phyloP scores from a whole-genome alignment of 2,113 vertebrate species.

The Crotophaga sulcirostris region DNA sequence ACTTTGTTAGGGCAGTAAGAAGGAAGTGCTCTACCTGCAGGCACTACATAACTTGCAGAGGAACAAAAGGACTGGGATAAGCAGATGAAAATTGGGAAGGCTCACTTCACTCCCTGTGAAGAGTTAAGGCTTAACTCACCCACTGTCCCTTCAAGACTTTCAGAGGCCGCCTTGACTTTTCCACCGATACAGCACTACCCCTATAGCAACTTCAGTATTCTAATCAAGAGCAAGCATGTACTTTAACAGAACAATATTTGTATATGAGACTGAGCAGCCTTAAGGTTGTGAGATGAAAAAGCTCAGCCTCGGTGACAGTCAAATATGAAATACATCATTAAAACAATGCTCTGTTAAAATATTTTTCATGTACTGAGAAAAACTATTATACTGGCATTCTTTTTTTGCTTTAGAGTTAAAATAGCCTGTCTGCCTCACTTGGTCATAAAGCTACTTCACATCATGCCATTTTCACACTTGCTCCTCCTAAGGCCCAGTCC shows the following conservation, averaged over 20 bases:
- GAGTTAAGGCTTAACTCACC: neutral
- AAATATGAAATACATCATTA: neutral
- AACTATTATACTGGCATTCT: accelerated
- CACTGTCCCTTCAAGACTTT: neutral
- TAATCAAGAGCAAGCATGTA: neutral
- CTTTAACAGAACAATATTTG: neutral
- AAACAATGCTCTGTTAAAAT: neutral
- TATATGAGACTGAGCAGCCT: neutral
- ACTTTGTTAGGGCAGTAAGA: neutral
- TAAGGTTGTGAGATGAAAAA: neutral
- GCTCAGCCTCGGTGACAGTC: neutral
- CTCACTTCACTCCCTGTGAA: neutral
- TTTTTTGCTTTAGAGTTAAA: neutral
- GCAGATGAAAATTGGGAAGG: neutral
- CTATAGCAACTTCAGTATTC: neutral
- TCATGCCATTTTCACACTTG: neutral
- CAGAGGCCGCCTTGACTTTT: neutral
- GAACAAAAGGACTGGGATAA: neutral
- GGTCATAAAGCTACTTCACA: neutral
- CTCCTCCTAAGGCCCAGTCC: neutral
- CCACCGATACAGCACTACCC: neutral
- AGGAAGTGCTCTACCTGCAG: neutral
- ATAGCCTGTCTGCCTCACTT: neutral
- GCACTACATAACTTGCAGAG: neutral
- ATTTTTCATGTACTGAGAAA: neutral